phyloP scores from a whole-genome alignment of 1,140 invertebrate genomes.

The Mesaphorura yosii region DNA sequence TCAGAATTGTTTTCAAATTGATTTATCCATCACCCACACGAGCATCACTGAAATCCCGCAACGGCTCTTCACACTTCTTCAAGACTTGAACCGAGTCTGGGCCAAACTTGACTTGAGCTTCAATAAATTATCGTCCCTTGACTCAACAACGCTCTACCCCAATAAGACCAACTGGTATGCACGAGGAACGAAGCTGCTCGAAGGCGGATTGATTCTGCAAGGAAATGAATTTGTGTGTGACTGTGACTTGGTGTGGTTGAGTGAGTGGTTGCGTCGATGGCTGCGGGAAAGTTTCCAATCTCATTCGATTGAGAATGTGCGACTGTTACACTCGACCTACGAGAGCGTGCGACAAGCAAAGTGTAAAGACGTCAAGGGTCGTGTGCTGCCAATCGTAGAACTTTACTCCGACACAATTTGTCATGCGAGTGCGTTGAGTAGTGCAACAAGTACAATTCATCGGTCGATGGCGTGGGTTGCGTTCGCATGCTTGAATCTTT shows the following conservation, averaged over 20 bases:
- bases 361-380: conserved; percentile 50
- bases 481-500: no score
- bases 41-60: conserved; percentile 60
- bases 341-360: conserved; percentile 43
- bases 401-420: conserved; percentile 61
- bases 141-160: conserved; percentile 68
- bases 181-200: conserved; percentile 63
- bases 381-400: conserved; percentile 52
- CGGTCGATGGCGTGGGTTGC: no score
- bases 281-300: conserved; percentile 61
- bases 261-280: conserved; percentile 75
- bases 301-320: conserved; percentile 46
- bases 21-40: conserved; percentile 61
- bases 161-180: conserved; percentile 71
- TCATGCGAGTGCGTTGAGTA: conserved; percentile 57
- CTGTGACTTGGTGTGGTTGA: conserved; percentile 76
- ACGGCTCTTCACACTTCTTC: conserved; percentile 60
- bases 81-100: conserved; percentile 61
- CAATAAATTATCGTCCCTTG: conserved; percentile 64
- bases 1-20: conserved; percentile 47
- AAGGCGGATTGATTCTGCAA: conserved; percentile 66
- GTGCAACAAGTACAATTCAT: no score
- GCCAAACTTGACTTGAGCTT: conserved; percentile 67
- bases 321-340: conserved; percentile 41
- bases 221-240: conserved; percentile 75